phyloP scores from a whole-genome alignment of 1,140 invertebrate genomes.

The Epicauta chinensis region DNA sequence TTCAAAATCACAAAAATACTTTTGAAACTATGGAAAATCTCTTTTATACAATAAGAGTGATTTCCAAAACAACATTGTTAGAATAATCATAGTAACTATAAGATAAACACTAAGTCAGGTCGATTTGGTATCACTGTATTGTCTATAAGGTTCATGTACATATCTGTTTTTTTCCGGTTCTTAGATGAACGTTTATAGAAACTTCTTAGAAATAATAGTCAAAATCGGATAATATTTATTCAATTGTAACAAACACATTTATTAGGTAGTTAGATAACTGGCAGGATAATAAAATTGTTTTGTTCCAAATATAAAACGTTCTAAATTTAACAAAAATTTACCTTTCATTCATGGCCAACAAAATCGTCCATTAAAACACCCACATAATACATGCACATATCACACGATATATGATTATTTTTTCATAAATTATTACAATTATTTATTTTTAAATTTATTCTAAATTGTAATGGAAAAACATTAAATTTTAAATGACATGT shows the following conservation, averaged over 20 bases:
- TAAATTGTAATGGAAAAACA: no score
- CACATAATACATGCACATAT: conserved; percentile 1
- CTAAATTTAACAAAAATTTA: conserved; percentile 16
- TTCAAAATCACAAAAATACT: no score
- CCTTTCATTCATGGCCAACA: conserved; percentile 19
- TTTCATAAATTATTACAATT: not conserved
- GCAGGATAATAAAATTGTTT: conserved; percentile 17
- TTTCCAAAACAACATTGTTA: no score
- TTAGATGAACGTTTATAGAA: not conserved
- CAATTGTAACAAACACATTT: conserved; percentile 16
- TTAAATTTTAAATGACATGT: no score
- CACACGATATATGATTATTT: not conserved
- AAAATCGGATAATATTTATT: conserved; percentile 6
- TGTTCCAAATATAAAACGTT: conserved; percentile 14
- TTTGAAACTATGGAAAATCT: no score
- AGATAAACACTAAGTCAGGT: no score
- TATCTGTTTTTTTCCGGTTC: not conserved
- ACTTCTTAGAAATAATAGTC: not conserved
- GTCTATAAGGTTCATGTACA: no score
- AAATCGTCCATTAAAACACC: conserved; percentile 17
- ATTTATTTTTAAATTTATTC: no score
- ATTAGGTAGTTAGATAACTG: conserved; percentile 18
- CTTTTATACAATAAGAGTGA: no score
- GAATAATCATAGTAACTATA: no score
- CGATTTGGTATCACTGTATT: no score